Conservation (phyloP, 2,797 vertebrate genomes). For the Knipowitschia caucasica region DNA sequence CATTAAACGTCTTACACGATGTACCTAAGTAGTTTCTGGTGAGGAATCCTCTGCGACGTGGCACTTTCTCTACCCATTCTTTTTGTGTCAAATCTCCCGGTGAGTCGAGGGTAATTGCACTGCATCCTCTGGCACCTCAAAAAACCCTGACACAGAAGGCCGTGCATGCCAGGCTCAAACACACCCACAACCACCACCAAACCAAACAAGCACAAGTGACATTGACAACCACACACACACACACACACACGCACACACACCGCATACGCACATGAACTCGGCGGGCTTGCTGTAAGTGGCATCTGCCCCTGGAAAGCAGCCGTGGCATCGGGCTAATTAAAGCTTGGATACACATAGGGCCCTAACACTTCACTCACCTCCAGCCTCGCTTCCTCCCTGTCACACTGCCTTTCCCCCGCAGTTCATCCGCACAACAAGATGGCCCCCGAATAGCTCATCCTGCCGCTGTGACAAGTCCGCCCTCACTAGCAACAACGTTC, state of each 20-base stretch:
- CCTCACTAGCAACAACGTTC: conserved; percentile 50
- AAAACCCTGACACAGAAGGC: conserved; percentile 69
- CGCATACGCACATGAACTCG: conserved; percentile 15
- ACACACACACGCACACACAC: conserved; percentile 28
- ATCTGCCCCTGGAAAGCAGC: conserved; percentile 86
- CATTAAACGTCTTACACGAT: too few species aligned
- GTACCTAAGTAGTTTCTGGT: neutral
- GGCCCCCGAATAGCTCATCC: conserved; percentile 87
- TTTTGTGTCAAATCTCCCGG: conserved; percentile 12
- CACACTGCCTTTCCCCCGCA: conserved; percentile 88
- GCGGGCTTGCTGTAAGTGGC: conserved; percentile 81
- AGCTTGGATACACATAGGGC: conserved; percentile 86
- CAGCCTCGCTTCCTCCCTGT: conserved; percentile 84
- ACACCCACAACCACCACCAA: too few species aligned
- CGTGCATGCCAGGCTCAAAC: conserved; percentile 68
- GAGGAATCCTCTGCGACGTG: neutral
- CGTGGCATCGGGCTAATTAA: conserved; percentile 93
- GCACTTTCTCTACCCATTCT: neutral
- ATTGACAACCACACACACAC: conserved; percentile 65
- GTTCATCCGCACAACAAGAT: conserved; percentile 86
- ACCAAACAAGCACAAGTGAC: conserved; percentile 83
- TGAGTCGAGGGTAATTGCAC: conserved; percentile 72
- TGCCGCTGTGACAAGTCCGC: conserved; percentile 80
- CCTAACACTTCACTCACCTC: conserved; percentile 87
- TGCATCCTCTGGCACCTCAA: conserved; percentile 68